Evolutionary conservation across 2,888 invertebrate species (phyloP).

Genomic region (Monopis laevigella): DNA sequence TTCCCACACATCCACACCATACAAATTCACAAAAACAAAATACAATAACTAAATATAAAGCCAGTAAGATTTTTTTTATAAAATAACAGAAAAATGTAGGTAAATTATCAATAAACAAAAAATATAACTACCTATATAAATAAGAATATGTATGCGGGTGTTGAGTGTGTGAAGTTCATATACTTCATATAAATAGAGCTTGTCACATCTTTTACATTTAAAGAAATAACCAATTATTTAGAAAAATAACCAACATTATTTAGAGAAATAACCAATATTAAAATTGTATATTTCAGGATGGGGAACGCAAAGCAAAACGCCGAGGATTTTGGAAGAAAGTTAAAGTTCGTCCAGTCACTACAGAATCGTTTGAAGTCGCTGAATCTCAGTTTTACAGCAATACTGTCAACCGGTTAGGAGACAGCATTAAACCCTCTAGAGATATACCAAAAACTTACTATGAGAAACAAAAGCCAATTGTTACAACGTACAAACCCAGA

Average conservation of each 20-base stretch:
- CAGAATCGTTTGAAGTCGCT: conserved; percentile 78
- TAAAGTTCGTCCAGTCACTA: conserved; percentile 62
- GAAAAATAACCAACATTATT: conserved; percentile 28
- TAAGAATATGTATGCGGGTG: too few relatives aligned
- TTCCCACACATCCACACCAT: conserved; percentile 9
- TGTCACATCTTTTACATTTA: background rate
- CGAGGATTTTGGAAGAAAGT: conserved; percentile 81
- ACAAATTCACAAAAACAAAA: too few relatives aligned
- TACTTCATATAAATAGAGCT: conserved; percentile 1
- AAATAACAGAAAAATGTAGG: too few relatives aligned
- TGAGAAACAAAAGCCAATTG: conserved; percentile 30
- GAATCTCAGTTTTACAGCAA: conserved; percentile 77
- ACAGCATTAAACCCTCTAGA: conserved; percentile 30
- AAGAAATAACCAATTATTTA: conserved; percentile 21
- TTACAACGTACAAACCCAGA: conserved; percentile 51
- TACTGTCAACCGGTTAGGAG: conserved; percentile 62
- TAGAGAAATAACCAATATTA: too few relatives aligned
- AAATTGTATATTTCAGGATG: conserved; percentile 24
- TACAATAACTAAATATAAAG: too few relatives aligned
- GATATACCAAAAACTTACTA: conserved; percentile 22
- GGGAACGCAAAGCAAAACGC: conserved; percentile 45
- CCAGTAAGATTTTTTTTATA: too few relatives aligned
- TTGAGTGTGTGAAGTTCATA: too few relatives aligned
- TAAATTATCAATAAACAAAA: background rate
- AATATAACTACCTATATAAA: background rate